Evolutionary conservation across 2,113 vertebrate species (phyloP).

Genomic region (Forbesichthys papilliferus): DNA sequence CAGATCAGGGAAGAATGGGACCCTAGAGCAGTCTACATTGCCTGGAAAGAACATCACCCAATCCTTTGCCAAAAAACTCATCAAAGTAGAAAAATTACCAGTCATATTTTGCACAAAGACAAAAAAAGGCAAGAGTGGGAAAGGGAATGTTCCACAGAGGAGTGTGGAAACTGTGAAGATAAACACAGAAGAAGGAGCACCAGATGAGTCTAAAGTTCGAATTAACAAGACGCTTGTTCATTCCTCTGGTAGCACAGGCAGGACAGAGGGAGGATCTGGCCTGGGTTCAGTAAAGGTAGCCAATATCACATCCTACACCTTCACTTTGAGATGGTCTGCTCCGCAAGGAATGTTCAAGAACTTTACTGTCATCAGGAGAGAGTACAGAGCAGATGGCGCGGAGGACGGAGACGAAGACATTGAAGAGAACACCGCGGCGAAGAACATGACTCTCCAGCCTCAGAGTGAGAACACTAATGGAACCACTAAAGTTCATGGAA

Average conservation of each 20-base stretch:
- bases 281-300: constrained; percentile 63
- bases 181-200: constrained; percentile 25
- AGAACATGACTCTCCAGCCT: constrained; percentile 43
- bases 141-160: constrained; percentile 34
- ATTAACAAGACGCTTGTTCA: constrained; percentile 42
- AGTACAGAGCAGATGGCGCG: constrained; percentile 48
- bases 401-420: constrained; percentile 46
- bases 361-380: constrained; percentile 74
- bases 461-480: constrained; percentile 46
- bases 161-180: constrained; percentile 47
- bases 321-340: constrained; percentile 77
- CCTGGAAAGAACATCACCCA: constrained; percentile 52
- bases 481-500: constrained; percentile 48
- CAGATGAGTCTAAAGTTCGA: constrained; percentile 19
- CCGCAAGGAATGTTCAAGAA: constrained; percentile 79
- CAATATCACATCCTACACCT: constrained; percentile 69
- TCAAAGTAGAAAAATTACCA: constrained; percentile 45
- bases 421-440: constrained; percentile 42
- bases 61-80: constrained; percentile 29
- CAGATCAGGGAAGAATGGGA: constrained; percentile 49
- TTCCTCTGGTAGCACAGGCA: constrained; percentile 20
- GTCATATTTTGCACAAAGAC: constrained; percentile 16
- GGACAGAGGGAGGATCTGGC: constrained; percentile 41
- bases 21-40: constrained; percentile 40
- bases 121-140: constrained; percentile 29